phyloP scores from a whole-genome alignment of 2,888 invertebrate species.

The Andrena chrysosceles region DNA sequence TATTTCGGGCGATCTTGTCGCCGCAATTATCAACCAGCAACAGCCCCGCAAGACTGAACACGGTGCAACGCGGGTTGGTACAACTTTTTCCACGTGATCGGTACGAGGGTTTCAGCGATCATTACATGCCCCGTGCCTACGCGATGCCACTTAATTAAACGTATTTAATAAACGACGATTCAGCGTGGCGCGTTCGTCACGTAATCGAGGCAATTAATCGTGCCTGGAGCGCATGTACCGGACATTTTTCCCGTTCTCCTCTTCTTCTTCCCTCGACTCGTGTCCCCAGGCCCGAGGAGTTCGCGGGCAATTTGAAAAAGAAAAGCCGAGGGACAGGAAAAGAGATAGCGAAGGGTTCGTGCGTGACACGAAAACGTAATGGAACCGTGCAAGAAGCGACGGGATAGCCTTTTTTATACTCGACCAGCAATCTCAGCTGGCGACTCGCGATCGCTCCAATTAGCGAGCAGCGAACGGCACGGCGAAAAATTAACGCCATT shows the following conservation, averaged over 20 bases:
- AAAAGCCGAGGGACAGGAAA: not conserved
- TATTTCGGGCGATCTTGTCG: slow-evolving; percentile 56
- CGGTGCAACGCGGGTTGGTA: slow-evolving; percentile 17
- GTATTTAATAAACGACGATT: slow-evolving; percentile 67
- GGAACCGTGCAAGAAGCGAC: slow-evolving; percentile 5
- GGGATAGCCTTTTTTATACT: not conserved
- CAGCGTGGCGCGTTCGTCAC: slow-evolving; percentile 54
- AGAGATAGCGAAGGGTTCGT: not conserved
- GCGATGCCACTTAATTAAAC: slow-evolving; percentile 65
- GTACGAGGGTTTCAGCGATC: slow-evolving; percentile 54
- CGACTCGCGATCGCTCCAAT: slow-evolving; percentile 17
- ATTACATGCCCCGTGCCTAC: slow-evolving; percentile 61
- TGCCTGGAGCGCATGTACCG: slow-evolving; percentile 40
- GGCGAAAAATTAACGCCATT: slow-evolving; percentile 19
- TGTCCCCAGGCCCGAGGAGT: not conserved
- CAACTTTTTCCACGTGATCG: slow-evolving; percentile 31
- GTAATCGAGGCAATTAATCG: slow-evolving; percentile 72
- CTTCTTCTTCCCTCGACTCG: not conserved
- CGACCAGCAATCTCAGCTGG: not conserved
- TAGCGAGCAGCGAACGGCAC: not conserved
- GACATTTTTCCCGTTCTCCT: slow-evolving; percentile 14
- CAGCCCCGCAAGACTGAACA: not conserved
- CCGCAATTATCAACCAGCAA: slow-evolving; percentile 51
- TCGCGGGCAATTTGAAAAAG: not conserved
- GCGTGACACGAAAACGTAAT: slow-evolving; percentile 24